Conservation (phyloP, 2,113 vertebrate species). For the Pseudolaguvia tuberculata region DNA sequence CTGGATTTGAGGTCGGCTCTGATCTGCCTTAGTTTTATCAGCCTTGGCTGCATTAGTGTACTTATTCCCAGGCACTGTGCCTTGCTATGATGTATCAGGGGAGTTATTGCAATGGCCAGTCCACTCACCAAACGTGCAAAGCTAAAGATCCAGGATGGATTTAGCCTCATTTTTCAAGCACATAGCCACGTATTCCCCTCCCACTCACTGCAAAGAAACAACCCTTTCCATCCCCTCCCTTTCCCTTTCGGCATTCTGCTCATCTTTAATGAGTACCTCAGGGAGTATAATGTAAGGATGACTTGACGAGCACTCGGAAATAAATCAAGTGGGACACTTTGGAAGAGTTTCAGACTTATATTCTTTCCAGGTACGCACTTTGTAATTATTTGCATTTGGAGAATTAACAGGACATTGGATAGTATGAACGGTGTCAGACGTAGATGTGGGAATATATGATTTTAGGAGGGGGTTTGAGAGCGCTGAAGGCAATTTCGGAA, state of each 20-base stretch:
- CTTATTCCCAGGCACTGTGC: background rate
- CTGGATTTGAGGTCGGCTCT: background rate
- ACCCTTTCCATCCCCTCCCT: background rate
- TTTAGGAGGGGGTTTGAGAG: background rate
- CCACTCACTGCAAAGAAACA: constrained; percentile 22
- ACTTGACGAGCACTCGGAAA: constrained; percentile 2
- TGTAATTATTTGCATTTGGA: constrained; percentile 3
- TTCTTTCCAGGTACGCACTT: too few relatives aligned
- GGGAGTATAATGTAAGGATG: constrained; percentile 29
- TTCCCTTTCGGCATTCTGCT: background rate
- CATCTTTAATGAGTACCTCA: constrained; percentile 37
- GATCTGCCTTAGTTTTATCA: background rate
- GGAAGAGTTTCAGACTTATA: background rate
- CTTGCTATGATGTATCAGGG: background rate
- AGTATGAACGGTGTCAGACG: background rate
- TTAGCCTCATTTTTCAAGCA: constrained; percentile 21
- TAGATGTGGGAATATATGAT: background rate
- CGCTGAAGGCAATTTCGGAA: background rate
- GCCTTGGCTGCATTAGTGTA: background rate
- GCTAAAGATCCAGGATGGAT: constrained; percentile 21
- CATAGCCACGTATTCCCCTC: background rate
- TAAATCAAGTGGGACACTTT: background rate
- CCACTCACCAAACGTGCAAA: background rate
- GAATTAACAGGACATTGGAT: constrained; percentile 17
- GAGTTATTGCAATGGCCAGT: constrained; percentile 27